Conservation (phyloP, 2,888 invertebrate species). For the Smittia sp. region DNA sequence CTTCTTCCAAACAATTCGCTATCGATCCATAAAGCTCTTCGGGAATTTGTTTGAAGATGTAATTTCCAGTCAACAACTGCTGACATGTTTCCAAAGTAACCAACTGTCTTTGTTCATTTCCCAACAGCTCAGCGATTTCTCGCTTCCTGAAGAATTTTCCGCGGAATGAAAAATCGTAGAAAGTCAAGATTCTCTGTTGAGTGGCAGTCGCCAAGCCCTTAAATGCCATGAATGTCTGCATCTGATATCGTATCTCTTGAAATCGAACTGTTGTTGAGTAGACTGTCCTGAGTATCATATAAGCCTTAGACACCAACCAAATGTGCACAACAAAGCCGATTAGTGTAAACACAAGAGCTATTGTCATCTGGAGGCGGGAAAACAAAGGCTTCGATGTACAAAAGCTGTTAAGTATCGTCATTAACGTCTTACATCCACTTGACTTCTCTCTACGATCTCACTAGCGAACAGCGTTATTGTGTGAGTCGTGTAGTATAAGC, state of each 20-base stretch:
- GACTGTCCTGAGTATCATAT: slow-evolving; percentile 4
- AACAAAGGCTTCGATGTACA: neutral
- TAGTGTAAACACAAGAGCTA: slow-evolving; percentile 6
- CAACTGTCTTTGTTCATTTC: neutral
- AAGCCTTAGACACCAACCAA: slow-evolving; percentile 23
- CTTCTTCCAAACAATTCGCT: neutral
- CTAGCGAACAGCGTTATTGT: slow-evolving; percentile 21
- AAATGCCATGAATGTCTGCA: neutral
- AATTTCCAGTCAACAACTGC: neutral
- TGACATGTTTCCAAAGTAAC: neutral
- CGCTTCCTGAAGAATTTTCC: neutral
- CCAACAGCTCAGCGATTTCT: neutral
- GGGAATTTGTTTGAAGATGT: slow-evolving; percentile 8
- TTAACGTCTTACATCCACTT: slow-evolving; percentile 26
- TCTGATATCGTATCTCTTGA: slow-evolving; percentile 34
- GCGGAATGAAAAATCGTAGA: slow-evolving; percentile 7
- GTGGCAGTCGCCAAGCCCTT: neutral
- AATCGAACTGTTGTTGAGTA: neutral
- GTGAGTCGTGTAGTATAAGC: slow-evolving; percentile 15
- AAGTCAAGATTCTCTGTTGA: slow-evolving; percentile 1
- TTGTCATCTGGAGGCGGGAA: neutral
- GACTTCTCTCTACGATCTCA: slow-evolving; percentile 11
- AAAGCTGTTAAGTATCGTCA: neutral
- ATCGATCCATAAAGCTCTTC: neutral
- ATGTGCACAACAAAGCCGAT: slow-evolving; percentile 8